Evolutionary conservation across 2,113 vertebrate species (phyloP).

Genomic region (Tetraodon nigroviridis): DNA sequence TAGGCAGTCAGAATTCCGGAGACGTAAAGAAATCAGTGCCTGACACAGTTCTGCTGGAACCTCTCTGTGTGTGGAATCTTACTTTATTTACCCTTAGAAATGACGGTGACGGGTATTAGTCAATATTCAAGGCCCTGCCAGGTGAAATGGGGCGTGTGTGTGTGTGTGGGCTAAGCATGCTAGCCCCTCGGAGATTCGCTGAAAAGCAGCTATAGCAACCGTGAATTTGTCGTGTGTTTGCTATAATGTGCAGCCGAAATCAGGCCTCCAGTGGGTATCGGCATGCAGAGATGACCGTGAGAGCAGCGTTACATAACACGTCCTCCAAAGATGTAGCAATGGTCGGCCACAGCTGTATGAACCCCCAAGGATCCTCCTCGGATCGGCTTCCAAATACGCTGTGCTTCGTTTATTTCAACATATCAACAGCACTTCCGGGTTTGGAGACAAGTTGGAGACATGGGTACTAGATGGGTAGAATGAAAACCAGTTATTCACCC

Average conservation of each 20-base stretch:
- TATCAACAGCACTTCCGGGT: not conserved
- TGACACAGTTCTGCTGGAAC: too few relatives aligned
- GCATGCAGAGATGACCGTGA: too few relatives aligned
- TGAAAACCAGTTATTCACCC: too few relatives aligned
- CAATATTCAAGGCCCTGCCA: not conserved
- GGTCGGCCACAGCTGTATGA: not conserved
- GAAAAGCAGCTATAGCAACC: not conserved
- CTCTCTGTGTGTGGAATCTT: too few relatives aligned
- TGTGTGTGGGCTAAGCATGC: not conserved
- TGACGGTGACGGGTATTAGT: too few relatives aligned
- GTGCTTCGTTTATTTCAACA: not conserved
- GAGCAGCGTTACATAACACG: not conserved
- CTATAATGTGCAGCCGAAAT: too few relatives aligned
- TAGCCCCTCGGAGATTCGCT: not conserved
- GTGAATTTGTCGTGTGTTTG: not conserved
- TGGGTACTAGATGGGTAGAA: too few relatives aligned
- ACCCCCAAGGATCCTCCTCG: too few relatives aligned
- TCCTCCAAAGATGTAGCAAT: not conserved
- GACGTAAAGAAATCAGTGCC: too few relatives aligned
- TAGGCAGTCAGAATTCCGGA: constrained; percentile 5
- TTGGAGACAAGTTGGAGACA: not conserved
- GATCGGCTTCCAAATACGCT: not conserved
- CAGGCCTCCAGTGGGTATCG: too few relatives aligned
- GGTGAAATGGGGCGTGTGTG: not conserved
- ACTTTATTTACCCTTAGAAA: too few relatives aligned